These are phyloP conservation scores for Danio tinwini DNA, from an alignment of 2,797 vertebrate species.

Conservation along the genomic window DNA sequence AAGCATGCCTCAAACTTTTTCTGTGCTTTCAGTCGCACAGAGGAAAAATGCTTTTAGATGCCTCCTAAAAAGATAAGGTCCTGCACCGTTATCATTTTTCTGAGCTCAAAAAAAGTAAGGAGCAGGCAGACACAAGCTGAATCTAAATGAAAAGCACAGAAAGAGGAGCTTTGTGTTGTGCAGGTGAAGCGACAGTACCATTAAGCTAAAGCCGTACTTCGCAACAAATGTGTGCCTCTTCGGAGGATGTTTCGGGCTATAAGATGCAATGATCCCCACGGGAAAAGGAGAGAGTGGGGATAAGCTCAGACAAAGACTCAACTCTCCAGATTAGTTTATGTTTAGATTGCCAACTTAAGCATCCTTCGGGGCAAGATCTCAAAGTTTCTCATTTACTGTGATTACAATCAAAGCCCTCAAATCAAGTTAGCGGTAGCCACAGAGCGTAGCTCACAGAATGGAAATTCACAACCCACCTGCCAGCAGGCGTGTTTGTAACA, in stretches of 20 bases:
- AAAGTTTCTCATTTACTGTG: constrained; percentile 74
- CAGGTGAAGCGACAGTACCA: constrained; percentile 19
- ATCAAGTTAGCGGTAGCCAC: constrained; percentile 70
- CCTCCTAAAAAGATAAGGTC: constrained; percentile 70
- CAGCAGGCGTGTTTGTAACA: constrained; percentile 65
- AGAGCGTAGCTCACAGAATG: constrained; percentile 69
- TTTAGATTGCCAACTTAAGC: constrained; percentile 65
- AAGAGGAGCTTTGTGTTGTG: constrained; percentile 48
- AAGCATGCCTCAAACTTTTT: constrained; percentile 57
- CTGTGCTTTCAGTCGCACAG: constrained; percentile 63
- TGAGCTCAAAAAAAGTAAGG: constrained; percentile 60
- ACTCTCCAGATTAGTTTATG: constrained; percentile 64
- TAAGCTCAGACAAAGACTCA: constrained; percentile 45
- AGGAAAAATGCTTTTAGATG: constrained; percentile 70
- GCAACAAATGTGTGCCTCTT: constrained; percentile 26
- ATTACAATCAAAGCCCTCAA: constrained; percentile 78
- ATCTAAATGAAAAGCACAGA: constrained; percentile 67
- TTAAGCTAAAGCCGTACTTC: constrained; percentile 21
- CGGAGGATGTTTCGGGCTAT: constrained; percentile 59
- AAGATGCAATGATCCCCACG: constrained; percentile 46
- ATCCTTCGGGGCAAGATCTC: constrained; percentile 72
- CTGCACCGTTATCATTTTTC: constrained; percentile 58
- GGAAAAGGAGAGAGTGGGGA: constrained; percentile 58
- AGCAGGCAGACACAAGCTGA: constrained; percentile 62
- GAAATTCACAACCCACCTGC: constrained; percentile 73